Evolutionary conservation across 2,113 vertebrate genomes (phyloP).

Genomic region (Tragelaphus strepsiceros): DNA sequence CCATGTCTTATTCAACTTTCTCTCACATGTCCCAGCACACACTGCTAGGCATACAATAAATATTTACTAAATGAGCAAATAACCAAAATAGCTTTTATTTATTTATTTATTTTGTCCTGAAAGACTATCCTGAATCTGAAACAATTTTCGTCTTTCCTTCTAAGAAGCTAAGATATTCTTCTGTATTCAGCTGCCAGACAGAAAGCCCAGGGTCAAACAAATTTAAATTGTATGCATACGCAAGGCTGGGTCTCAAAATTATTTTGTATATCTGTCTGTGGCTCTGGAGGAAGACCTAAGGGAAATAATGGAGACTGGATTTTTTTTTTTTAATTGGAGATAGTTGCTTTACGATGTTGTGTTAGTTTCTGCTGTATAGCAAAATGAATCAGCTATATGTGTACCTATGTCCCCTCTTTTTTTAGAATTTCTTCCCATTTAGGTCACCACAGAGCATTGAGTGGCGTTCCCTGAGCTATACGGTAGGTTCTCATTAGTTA

Average conservation of each 20-base stretch:
- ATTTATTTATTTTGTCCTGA: not conserved
- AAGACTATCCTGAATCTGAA: not conserved
- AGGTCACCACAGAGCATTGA: not conserved
- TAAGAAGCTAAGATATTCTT: conserved; percentile 11
- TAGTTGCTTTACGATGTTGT: not conserved
- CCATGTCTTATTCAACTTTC: not conserved
- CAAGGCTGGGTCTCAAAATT: not conserved
- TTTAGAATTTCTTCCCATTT: not conserved
- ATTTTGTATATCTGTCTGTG: not conserved
- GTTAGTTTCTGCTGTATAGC: not conserved
- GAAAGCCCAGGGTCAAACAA: not conserved
- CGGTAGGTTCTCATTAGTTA: not conserved
- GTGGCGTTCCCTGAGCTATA: not conserved
- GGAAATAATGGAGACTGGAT: not conserved
- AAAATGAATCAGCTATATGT: not conserved
- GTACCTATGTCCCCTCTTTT: not conserved
- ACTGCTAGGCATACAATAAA: not conserved
- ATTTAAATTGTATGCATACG: not conserved
- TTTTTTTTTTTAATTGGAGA: not conserved
- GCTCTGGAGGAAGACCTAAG: not conserved
- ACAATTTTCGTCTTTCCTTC: not conserved
- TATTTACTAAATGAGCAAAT: not conserved
- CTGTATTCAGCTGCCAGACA: not conserved
- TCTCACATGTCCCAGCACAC: not conserved
- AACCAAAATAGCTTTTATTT: not conserved